Evolutionary conservation across 2,888 invertebrate genomes (phyloP), one percentile per base, ranked within the genome.

Genomic region (Acrobasis repandana): DNA sequence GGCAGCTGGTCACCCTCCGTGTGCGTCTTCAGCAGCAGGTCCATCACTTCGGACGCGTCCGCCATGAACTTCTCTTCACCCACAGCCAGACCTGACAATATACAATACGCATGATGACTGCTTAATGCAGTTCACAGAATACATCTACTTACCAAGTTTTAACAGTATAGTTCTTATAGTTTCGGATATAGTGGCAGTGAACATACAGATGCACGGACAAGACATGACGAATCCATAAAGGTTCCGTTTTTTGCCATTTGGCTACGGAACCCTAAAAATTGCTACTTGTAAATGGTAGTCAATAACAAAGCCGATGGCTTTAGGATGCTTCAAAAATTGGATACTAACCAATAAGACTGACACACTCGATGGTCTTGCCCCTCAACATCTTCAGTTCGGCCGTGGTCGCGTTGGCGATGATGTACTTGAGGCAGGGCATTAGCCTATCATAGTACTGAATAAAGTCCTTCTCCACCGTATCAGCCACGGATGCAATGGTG

Each of bases 311-410:
- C n/a, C n/a, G n/a, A n/a, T n/a, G n/a, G n/a, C n/a, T n/a, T n/a
- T n/a, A n/a, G n/a, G n/a, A n/a, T 49, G 11, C 10, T 20, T 14
- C 1, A 2, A 11, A 20, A 28, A 14, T 4, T 3, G 43, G 14
- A n/a, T 36, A 89, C 79, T 88, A 69, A 74, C 99, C 99, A 83
- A 99, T 99, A 62, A 99, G 94, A 80, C 98, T 98, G 68, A 99
- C 98, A 82, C 99, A 99, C 87, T 99, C 99, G 69, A 99, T 99
- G 1, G 99, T 98, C 92, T 99, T 99, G 63, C 99, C 99, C 60
- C 99, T 94, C 46, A 99, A 93, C 90, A 99, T 94, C 77, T 98
- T 96, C 67, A 98, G 93, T 76, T 98, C 98, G 34, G 95, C 95
- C 18, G 95, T 95, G 70, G 95, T 97, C 9, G 98, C 98, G 84